phyloP scores from a whole-genome alignment of 2,113 vertebrate genomes.

The Oncorhynchus nerka region DNA sequence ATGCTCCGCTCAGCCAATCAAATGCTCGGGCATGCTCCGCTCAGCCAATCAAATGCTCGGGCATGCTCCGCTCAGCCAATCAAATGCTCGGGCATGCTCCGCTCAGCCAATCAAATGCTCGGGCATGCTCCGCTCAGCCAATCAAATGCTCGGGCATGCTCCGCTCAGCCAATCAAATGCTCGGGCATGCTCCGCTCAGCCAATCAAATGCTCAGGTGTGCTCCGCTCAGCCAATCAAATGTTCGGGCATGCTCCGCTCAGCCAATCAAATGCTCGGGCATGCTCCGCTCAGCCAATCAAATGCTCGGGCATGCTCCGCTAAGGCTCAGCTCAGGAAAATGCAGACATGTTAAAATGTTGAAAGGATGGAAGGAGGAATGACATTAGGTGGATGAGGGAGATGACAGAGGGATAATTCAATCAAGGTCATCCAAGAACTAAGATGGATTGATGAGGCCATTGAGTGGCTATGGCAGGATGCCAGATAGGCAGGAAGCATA shows the following conservation, averaged over 20 bases:
- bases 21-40: too few species aligned
- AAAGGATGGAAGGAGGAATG: constrained; percentile 55
- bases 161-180: neutral
- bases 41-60: constrained; percentile 47
- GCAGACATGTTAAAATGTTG: constrained; percentile 71
- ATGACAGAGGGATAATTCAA: constrained; percentile 74
- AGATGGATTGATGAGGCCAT: constrained; percentile 77
- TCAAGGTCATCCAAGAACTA: constrained; percentile 72
- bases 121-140: too few species aligned
- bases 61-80: constrained; percentile 32
- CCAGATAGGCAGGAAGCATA: constrained; percentile 47
- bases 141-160: too few species aligned
- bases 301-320: constrained; percentile 36
- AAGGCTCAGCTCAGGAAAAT: constrained; percentile 44
- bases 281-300: constrained; percentile 40
- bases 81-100: too few species aligned
- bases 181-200: too few species aligned
- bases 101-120: neutral
- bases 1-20: constrained; percentile 29
- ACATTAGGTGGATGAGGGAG: constrained; percentile 71
- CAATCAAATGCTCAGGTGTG: too few species aligned
- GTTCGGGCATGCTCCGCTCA: neutral
- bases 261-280: too few species aligned
- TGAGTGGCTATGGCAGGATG: constrained; percentile 70
- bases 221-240: neutral